Conservation (phyloP, 2,888 invertebrate genomes). For the Dugesia japonica region DNA sequence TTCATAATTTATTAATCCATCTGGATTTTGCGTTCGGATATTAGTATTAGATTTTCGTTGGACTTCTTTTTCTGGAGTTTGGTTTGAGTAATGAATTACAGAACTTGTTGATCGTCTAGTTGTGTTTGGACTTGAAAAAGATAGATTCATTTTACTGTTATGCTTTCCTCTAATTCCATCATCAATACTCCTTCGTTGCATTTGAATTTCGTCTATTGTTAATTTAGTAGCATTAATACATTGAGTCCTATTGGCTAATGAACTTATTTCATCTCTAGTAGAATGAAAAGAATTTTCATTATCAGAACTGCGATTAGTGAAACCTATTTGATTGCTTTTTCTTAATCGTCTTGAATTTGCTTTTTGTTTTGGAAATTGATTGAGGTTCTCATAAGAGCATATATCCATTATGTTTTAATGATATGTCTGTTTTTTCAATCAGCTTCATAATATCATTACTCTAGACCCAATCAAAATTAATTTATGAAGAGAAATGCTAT, state of each 20-base stretch:
- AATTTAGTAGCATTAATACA: neutral
- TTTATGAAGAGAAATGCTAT: neutral
- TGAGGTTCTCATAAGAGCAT: neutral
- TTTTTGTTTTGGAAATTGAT: neutral
- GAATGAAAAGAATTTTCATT: neutral
- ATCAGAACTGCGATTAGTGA: neutral
- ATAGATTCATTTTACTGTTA: too few species aligned
- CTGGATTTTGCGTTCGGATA: too few species aligned
- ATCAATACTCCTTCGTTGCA: neutral
- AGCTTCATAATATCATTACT: too few species aligned
- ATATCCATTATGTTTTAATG: too few species aligned
- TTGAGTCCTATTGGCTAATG: too few species aligned
- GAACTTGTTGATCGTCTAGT: neutral
- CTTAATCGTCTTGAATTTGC: neutral
- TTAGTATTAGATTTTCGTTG: neutral
- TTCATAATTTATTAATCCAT: neutral
- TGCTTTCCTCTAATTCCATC: neutral
- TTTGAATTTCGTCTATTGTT: neutral
- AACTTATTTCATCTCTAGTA: too few species aligned
- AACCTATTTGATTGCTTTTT: neutral
- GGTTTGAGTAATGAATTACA: neutral
- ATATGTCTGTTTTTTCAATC: too few species aligned
- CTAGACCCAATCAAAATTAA: neutral
- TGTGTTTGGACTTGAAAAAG: neutral
- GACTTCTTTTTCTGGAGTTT: neutral